phyloP scores from a whole-genome alignment of 2,113 vertebrate genomes.

The Mellivora capensis region DNA sequence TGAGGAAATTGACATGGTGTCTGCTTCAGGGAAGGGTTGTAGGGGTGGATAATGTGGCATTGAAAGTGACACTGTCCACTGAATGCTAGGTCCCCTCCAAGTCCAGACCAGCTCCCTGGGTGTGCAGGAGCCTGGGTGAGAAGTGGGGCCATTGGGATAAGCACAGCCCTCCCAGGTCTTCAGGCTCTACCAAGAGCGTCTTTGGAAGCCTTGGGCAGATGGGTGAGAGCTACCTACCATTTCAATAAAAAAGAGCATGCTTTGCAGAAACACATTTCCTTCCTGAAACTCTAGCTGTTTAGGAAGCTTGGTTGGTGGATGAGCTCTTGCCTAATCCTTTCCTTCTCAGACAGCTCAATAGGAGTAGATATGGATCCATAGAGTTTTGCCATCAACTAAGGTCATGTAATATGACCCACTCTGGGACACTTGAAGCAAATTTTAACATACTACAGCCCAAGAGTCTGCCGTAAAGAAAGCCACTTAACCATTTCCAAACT shows the following conservation, averaged over 20 bases:
- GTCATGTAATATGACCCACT: rapidly evolving
- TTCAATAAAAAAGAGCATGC: background rate
- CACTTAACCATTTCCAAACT: rapidly evolving
- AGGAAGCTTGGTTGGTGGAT: rapidly evolving
- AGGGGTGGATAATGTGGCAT: rapidly evolving
- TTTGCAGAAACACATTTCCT: background rate
- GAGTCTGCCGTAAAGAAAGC: background rate
- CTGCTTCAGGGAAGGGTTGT: background rate
- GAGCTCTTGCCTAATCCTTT: background rate
- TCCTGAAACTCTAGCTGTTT: background rate
- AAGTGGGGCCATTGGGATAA: background rate
- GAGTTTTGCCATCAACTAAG: background rate
- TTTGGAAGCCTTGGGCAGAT: background rate
- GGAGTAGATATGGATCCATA: background rate
- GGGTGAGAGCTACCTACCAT: background rate
- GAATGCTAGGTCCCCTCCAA: background rate
- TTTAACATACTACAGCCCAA: background rate
- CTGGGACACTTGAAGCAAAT: background rate
- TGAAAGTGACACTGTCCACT: background rate
- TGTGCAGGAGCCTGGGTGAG: too few relatives aligned
- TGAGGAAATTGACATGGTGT: background rate
- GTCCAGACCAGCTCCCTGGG: background rate
- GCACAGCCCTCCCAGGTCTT: background rate
- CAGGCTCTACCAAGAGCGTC: rapidly evolving
- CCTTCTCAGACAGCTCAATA: background rate